Conservation (phyloP, 1,140 invertebrate species). For the Nephila pilipes region DNA sequence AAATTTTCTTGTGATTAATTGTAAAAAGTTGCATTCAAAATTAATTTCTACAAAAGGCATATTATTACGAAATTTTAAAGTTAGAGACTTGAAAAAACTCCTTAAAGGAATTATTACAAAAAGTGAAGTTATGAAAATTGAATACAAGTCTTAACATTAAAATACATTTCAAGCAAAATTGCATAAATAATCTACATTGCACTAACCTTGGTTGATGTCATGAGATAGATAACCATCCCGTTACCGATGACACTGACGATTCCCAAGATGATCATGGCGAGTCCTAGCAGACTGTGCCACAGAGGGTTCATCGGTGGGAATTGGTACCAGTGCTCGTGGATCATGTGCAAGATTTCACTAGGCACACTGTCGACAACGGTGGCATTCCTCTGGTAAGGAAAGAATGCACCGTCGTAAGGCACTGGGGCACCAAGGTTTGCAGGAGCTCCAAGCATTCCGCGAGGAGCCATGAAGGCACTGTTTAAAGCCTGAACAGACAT, state of each 20-base stretch:
- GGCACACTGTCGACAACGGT: constrained; percentile 89
- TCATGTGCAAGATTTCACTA: constrained; percentile 87
- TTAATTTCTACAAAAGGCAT: too few species aligned
- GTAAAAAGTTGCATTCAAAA: too few species aligned
- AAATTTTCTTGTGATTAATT: too few species aligned
- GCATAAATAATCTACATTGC: too few species aligned
- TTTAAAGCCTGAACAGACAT: constrained; percentile 63
- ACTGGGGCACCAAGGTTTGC: not conserved
- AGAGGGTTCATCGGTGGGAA: constrained; percentile 89
- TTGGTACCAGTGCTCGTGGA: constrained; percentile 89
- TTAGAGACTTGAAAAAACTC: too few species aligned
- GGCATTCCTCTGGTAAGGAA: constrained; percentile 82
- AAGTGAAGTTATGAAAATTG: too few species aligned
- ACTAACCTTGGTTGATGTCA: constrained; percentile 86
- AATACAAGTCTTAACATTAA: too few species aligned
- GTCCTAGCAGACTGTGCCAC: constrained; percentile 89
- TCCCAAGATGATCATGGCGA: constrained; percentile 88
- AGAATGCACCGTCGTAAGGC: constrained; percentile 71
- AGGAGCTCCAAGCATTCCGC: constrained; percentile 60
- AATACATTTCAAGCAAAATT: too few species aligned
- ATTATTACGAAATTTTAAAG: too few species aligned
- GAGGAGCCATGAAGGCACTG: constrained; percentile 72
- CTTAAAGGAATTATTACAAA: too few species aligned
- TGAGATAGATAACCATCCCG: constrained; percentile 92
- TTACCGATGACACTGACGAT: constrained; percentile 89